Evolutionary conservation across 2,113 vertebrate genomes (phyloP), one percentile per base, ranked within the genome.

Genomic region (Pica pica): DNA sequence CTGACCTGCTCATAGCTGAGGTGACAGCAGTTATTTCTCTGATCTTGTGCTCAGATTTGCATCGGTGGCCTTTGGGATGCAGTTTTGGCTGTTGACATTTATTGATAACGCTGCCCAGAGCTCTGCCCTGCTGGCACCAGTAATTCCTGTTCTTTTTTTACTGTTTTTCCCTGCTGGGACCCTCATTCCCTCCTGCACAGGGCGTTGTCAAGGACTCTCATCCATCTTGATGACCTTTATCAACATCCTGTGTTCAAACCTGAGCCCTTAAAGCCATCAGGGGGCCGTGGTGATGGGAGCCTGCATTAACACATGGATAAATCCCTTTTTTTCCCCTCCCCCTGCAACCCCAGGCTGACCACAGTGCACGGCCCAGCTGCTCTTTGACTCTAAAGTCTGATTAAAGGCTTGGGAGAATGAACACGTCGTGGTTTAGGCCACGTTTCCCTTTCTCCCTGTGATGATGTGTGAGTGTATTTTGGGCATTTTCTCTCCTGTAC

Each of bases 181-280:
- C 39, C 47, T 28, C 67, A 1, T 57, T 55, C 70, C 89, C 42
- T 47, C 27, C 28, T 8, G 22, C 17, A 7, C 46, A 6, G 71
- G 91, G 71, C 3, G 0, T 56, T 10, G 0, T 16, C 67, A 28
- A 67, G 83, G 78, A 14, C 30, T 2, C 7, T 2, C 65, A 53
- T 95, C 70, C 79, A 19, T 94, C 85, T 49, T 7, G 55, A 23
- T 73, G 87, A 39, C 65, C 71, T 90, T 60, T 77, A 28, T 53
- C 65, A 63, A 12, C 2, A 0, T 2, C 0, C 0, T 16, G 31
- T 37, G 1, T 33, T 69, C 89, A 21, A 80, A 69, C 49, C 86
- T 2, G 56, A 93, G 70, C 65, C 89, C 44, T 82, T 6, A 8
- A 9, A 56, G 0, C 17, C 2, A 5, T 33, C 78, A 11, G 28